phyloP scores from a whole-genome alignment of 2,797 vertebrate species.

The Euthynnus affinis region DNA sequence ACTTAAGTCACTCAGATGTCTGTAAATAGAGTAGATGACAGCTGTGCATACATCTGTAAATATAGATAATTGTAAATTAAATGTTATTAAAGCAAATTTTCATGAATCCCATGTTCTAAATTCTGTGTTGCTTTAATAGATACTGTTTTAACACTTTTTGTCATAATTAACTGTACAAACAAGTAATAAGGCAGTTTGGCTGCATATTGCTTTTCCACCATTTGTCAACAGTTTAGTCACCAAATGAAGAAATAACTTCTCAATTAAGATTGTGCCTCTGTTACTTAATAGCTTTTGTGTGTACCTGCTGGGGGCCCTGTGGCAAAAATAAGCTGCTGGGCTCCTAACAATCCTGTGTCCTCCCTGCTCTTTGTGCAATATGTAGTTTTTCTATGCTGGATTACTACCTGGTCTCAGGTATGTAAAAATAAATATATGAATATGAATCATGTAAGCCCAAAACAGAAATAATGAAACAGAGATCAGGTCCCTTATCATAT shows the following conservation, averaged over 20 bases:
- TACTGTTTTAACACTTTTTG: constrained; percentile 27
- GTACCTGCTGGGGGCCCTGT: no score
- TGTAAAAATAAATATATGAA: no score
- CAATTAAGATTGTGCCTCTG: not conserved
- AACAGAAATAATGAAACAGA: no score
- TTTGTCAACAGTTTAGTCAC: not conserved
- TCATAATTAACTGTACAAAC: not conserved
- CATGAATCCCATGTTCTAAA: constrained; percentile 41
- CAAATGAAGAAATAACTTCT: not conserved
- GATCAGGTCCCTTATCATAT: no score
- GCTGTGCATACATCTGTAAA: constrained; percentile 35
- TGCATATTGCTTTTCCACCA: not conserved
- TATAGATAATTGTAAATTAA: constrained; percentile 28
- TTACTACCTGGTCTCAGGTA: no score
- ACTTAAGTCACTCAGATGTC: constrained; percentile 37
- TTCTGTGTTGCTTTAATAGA: constrained; percentile 64
- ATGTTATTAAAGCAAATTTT: constrained; percentile 22
- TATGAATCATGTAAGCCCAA: no score
- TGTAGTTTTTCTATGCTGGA: no score
- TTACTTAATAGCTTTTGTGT: not conserved
- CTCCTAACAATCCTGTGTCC: no score
- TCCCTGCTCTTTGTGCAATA: no score
- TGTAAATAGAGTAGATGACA: constrained; percentile 29
- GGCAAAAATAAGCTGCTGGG: no score
- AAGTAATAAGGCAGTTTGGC: not conserved